These are phyloP conservation scores for Himalopsyche tibetana DNA, from an alignment of 2,888 invertebrate species.

Conservation along the genomic window DNA sequence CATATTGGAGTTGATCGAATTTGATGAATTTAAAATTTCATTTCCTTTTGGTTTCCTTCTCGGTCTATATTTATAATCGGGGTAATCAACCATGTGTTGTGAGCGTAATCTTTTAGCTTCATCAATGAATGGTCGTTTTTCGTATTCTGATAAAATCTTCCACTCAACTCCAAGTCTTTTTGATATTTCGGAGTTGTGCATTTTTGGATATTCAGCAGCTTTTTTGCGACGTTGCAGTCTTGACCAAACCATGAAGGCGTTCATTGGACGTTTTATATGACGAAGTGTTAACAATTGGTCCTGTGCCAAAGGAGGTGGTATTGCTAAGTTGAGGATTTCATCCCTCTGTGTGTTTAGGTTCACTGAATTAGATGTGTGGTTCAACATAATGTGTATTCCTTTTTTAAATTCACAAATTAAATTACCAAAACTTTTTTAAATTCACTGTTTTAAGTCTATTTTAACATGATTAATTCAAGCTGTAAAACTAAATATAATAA, in stretches of 20 bases:
- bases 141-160: constrained; percentile 87
- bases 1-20: background rate
- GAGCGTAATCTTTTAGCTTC: constrained; percentile 88
- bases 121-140: constrained; percentile 92
- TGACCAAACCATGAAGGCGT: constrained; percentile 99
- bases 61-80: constrained; percentile 84
- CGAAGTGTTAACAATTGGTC: constrained; percentile 20
- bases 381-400: background rate
- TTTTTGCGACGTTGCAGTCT: constrained; percentile 90
- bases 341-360: background rate
- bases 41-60: constrained; percentile 77
- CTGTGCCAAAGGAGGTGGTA: constrained; percentile 24
- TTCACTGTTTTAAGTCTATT: no score
- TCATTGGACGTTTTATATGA: constrained; percentile 98
- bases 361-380: background rate
- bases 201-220: constrained; percentile 87
- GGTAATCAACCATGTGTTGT: constrained; percentile 84
- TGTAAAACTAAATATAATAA: no score
- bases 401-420: no score
- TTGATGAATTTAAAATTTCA: background rate
- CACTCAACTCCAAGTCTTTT: constrained; percentile 90
- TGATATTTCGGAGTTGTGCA: constrained; percentile 88
- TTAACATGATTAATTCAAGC: no score
- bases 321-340: background rate
- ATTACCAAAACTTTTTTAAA: no score